Percentiles rank a stretch among this genome's conserved stretches.
phyloP scores from a whole-genome alignment of 2,888 invertebrate species.

The Pterobdella sp. region DNA sequence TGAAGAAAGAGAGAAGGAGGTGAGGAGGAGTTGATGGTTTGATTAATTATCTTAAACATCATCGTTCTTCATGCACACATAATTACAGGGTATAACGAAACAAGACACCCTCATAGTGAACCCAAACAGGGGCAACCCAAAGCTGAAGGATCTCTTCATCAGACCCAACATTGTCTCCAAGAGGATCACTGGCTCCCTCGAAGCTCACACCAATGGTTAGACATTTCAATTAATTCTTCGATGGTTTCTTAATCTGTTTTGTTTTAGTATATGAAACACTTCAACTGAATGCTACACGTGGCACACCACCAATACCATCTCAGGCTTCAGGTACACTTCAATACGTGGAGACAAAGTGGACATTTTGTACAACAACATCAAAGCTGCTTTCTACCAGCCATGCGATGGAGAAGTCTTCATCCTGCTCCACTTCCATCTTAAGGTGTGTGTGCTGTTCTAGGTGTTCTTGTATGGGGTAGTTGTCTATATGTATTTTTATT shows the following conservation, averaged over 20 bases:
- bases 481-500: too few species aligned
- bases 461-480: too few species aligned
- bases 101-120: constrained; percentile 90
- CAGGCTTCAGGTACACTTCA: constrained; percentile 75
- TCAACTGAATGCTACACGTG: too few species aligned
- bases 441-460: too few species aligned
- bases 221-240: not conserved
- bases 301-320: not conserved
- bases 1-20: constrained; percentile 95
- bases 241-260: constrained; percentile 1
- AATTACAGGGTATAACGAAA: constrained; percentile 71
- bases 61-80: constrained; percentile 27
- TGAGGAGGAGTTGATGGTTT: constrained; percentile 29
- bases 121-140: constrained; percentile 92
- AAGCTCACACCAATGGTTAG: constrained; percentile 85
- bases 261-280: not conserved
- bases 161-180: constrained; percentile 92
- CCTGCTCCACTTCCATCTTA: constrained; percentile 92
- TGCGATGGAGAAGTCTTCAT: constrained; percentile 99
- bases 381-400: constrained; percentile 97
- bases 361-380: constrained; percentile 96
- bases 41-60: constrained; percentile 12
- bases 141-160: constrained; percentile 92
- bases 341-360: constrained; percentile 99
- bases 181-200: constrained; percentile 68